Base-by-base conservation (phyloP, 2,888 invertebrate species). In the Cerceris rybyensis region DNA sequence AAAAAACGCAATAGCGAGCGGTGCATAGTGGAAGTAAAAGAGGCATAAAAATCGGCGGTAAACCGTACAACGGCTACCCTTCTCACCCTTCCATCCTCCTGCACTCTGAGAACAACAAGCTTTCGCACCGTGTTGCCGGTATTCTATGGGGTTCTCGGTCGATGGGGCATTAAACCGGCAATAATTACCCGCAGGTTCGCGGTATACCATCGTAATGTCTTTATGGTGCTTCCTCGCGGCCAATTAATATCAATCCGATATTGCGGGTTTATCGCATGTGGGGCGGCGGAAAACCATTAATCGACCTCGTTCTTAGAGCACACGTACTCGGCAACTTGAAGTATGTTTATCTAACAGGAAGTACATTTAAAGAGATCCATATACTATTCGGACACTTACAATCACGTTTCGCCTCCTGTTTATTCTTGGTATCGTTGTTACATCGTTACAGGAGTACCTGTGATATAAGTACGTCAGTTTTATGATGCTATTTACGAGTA, bases 191-290 rank as follows among this genome's bases (percentile, higher is more conserved):
- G 59, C 74, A 60, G 78, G 65, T 70, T 70, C 79, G 85, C 68
- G 81, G 83, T 73, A 66, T 50, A 69, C 76, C 85, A 65, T 80
- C 83, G 80, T 78, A 86, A 84, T 80, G 82, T 86, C 81, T 86
- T 86, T 84, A 84, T 82, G 78, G 75, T 59, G 67, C 69, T 81
- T 85, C 75, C 81, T 86, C 85, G 86, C 79, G 83, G 81, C 80
- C 86, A 87, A 86, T 87, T 88, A 86, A 88, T 88, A 88, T 86
- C 84, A 84, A 87, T 86, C 82, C 80, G 81, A 88, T 86, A 84
- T 82, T 84, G 80, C 73, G 75, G 80, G 78, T 83, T 80, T 80
- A 84, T 78, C 82, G 83, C 83, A 74, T 81, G 74, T 69, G 66
- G 52, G 46, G 52, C 64, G 68, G 71, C 73, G 71, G 59, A 69